These are phyloP conservation scores for Anhinga rufa DNA, from an alignment of 2,113 vertebrate genomes.

Conservation along the genomic window DNA sequence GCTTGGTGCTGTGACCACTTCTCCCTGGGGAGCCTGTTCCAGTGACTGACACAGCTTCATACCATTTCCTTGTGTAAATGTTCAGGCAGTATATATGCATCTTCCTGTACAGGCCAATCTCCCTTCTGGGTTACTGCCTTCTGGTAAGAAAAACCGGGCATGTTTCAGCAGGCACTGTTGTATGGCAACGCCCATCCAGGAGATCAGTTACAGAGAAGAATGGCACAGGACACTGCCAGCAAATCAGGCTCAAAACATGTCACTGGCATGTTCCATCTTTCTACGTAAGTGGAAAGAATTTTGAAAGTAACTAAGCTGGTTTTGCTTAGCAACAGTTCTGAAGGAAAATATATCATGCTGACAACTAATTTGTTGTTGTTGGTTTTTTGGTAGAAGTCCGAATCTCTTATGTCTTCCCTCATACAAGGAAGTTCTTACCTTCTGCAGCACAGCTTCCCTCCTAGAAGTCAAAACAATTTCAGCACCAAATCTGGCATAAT, in stretches of 20 bases:
- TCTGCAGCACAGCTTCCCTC: constrained; percentile 74
- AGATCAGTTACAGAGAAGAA: background rate
- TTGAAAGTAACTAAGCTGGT: background rate
- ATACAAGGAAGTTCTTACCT: constrained; percentile 65
- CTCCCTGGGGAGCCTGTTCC: background rate
- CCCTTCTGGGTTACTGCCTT: background rate
- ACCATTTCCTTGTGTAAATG: background rate
- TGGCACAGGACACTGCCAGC: background rate
- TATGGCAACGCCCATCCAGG: background rate
- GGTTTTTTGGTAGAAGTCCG: background rate
- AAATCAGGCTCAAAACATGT: background rate
- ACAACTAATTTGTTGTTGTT: background rate
- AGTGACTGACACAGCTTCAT: background rate
- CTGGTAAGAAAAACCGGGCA: background rate
- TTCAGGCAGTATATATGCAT: background rate
- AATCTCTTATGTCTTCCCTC: background rate
- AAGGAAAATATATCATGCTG: background rate
- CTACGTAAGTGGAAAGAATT: background rate
- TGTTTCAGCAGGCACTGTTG: background rate
- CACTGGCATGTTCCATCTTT: background rate
- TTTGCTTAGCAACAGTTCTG: background rate
- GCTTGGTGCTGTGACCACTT: background rate
- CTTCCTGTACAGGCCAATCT: background rate
- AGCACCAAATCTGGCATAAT: constrained; percentile 79
- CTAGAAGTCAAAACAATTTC: constrained; percentile 83